Evolutionary conservation across 2,797 vertebrate genomes (phyloP).

Genomic region (Myotis planiceps): DNA sequence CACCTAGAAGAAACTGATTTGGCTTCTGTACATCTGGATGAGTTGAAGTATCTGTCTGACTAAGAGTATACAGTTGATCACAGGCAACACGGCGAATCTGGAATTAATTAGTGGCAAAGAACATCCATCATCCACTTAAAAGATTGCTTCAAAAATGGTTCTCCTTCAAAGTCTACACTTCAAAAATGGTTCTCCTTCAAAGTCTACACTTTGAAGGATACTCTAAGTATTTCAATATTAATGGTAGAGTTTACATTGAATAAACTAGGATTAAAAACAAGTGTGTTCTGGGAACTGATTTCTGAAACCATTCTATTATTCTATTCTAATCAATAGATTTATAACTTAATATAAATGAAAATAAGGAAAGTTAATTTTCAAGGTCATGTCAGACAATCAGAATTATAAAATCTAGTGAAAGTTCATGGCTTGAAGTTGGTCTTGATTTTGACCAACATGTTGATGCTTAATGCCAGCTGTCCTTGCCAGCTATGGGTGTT

Average conservation of each 20-base stretch:
- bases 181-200: neutral
- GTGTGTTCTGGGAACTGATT: neutral
- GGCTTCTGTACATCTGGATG: conserved; percentile 96
- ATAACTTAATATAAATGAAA: conserved; percentile 16
- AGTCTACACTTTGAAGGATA: neutral
- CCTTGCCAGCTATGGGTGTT: neutral
- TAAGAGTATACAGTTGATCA: conserved; percentile 97
- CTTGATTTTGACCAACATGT: neutral
- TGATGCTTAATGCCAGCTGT: neutral
- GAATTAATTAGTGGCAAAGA: conserved; percentile 50
- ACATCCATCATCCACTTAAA: neutral
- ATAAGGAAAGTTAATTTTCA: neutral
- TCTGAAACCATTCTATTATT: neutral
- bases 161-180: neutral
- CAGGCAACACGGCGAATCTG: conserved; percentile 98
- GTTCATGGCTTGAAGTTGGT: neutral
- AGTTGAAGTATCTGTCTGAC: conserved; percentile 95
- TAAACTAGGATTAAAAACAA: conserved; percentile 35
- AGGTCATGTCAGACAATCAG: neutral
- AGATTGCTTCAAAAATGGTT: neutral
- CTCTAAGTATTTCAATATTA: neutral
- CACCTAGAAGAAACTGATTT: conserved; percentile 95
- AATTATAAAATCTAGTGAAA: neutral
- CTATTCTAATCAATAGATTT: neutral
- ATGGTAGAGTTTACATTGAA: neutral